These are phyloP conservation scores for Pseudonaja textilis DNA, from an alignment of 2,113 vertebrate species.

Conservation along the genomic window DNA sequence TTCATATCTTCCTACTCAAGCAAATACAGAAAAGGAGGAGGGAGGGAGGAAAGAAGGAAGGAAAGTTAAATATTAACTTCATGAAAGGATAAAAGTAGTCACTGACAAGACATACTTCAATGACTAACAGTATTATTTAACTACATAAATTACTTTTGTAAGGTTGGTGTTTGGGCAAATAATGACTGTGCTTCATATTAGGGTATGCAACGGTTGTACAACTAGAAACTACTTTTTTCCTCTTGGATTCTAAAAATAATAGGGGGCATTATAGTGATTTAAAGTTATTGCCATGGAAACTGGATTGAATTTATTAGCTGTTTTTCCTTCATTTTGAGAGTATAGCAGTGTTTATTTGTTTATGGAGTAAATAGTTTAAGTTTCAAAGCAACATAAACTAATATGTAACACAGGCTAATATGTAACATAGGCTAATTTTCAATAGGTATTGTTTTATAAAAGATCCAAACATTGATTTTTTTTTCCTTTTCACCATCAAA, in stretches of 20 bases:
- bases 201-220: background rate
- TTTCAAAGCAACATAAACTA: background rate
- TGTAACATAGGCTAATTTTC: background rate
- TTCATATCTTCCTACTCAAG: background rate
- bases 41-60: background rate
- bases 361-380: background rate
- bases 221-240: background rate
- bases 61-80: background rate
- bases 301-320: background rate
- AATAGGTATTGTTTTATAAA: background rate
- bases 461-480: background rate
- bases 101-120: background rate
- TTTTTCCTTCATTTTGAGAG: background rate
- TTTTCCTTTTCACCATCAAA: background rate
- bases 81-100: background rate
- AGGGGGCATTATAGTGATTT: background rate
- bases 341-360: background rate
- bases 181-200: background rate
- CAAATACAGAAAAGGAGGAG: background rate
- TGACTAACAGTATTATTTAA: background rate
- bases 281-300: background rate
- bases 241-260: background rate
- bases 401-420: too few species aligned
- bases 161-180: background rate
- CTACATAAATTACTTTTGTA: background rate